Conservation (phyloP, 2,797 vertebrate genomes). For the Rhyacichthys aspro region DNA sequence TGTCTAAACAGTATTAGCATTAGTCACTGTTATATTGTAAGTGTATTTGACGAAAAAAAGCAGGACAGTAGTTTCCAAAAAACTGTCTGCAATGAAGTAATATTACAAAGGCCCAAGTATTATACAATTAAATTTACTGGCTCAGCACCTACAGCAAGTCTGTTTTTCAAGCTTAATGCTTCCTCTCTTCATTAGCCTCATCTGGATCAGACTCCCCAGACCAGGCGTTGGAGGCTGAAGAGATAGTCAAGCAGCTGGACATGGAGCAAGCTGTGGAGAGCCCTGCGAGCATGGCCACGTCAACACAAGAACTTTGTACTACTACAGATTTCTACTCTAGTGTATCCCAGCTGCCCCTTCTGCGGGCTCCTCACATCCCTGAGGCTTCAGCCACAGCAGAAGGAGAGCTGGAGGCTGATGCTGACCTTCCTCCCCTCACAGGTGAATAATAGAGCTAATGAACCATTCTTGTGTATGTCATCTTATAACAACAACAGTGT, state of each 20-base stretch:
- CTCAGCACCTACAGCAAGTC: too few relatives aligned
- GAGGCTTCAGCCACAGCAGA: conserved; percentile 76
- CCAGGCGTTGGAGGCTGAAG: conserved; percentile 94
- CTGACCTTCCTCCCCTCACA: conserved; percentile 93
- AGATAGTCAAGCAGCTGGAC: conserved; percentile 96
- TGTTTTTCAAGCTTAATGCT: too few relatives aligned
- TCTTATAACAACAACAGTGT: background rate
- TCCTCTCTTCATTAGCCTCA: conserved; percentile 73
- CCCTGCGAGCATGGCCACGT: conserved; percentile 85
- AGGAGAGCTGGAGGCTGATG: conserved; percentile 82
- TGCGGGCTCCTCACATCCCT: conserved; percentile 73
- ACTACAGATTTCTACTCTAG: conserved; percentile 80
- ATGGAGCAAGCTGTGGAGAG: conserved; percentile 94
- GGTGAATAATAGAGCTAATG: conserved; percentile 74
- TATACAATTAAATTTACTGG: too few relatives aligned
- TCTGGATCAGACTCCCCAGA: conserved; percentile 94
- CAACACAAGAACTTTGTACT: conserved; percentile 74
- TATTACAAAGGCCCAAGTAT: too few relatives aligned
- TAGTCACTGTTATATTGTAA: too few relatives aligned
- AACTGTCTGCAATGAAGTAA: too few relatives aligned
- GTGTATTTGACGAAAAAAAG: too few relatives aligned
- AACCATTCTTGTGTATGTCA: background rate
- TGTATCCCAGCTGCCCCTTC: conserved; percentile 78
- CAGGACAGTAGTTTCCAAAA: too few relatives aligned
- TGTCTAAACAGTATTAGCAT: too few relatives aligned